Percentiles rank a stretch among this genome's conserved stretches.
Evolutionary conservation across 2,888 invertebrate genomes (phyloP).

Genomic region (Diaperis boleti): DNA sequence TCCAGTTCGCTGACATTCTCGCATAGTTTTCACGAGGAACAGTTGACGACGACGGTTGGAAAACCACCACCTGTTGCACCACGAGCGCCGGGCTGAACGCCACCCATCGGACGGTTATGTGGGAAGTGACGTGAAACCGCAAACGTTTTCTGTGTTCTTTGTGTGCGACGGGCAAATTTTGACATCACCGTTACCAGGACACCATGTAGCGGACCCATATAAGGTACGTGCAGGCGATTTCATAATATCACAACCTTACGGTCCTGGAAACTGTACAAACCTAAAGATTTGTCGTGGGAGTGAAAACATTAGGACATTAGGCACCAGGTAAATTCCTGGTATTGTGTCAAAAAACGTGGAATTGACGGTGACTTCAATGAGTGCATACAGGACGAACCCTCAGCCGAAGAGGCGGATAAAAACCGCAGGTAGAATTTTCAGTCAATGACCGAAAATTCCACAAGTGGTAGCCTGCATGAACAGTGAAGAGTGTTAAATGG

Average conservation of each 20-base stretch:
- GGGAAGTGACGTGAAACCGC: slow-evolving; percentile 12
- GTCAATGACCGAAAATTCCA: slow-evolving; percentile 6
- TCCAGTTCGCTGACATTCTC: slow-evolving; percentile 40
- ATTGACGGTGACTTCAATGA: slow-evolving; percentile 18
- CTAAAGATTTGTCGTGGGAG: not conserved
- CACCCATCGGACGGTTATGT: slow-evolving; percentile 11
- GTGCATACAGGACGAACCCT: slow-evolving; percentile 9
- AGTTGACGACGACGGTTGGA: slow-evolving; percentile 17
- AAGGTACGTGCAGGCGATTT: slow-evolving; percentile 20
- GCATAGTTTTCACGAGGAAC: slow-evolving; percentile 25
- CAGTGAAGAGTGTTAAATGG: no score
- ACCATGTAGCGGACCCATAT: slow-evolving; percentile 24
- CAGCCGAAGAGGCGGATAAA: not conserved
- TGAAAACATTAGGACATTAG: slow-evolving; percentile 8
- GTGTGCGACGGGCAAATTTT: not conserved
- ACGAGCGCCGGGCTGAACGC: not conserved
- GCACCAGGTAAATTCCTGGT: slow-evolving; percentile 10
- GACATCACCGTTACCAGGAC: slow-evolving; percentile 22
- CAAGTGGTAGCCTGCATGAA: not conserved
- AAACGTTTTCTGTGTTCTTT: slow-evolving; percentile 1
- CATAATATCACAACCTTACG: slow-evolving; percentile 26
- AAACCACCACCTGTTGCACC: slow-evolving; percentile 23
- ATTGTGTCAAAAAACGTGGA: slow-evolving; percentile 10
- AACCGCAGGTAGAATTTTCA: slow-evolving; percentile 13
- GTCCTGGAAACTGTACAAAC: not conserved